Conservation (phyloP, 2,113 vertebrate species). For the Oryzias melastigma region DNA sequence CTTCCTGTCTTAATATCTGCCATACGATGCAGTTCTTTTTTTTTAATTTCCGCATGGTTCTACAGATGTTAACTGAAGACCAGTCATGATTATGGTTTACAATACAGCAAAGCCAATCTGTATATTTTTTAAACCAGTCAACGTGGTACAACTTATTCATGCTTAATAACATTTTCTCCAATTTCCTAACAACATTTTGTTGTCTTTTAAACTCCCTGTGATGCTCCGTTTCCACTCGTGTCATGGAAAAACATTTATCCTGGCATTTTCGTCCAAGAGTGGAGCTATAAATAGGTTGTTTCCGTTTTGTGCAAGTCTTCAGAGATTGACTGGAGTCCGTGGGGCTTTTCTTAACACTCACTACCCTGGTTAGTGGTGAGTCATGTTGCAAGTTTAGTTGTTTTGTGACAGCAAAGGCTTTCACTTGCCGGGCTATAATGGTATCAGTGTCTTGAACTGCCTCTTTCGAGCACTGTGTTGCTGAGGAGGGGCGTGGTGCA, state of each 20-base stretch:
- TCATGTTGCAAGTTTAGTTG: constrained; percentile 32
- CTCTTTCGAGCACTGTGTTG: constrained; percentile 23
- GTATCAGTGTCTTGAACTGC: constrained; percentile 11
- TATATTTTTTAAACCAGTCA: no score
- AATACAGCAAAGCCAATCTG: no score
- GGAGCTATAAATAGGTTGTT: constrained; percentile 51
- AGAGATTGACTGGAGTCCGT: constrained; percentile 49
- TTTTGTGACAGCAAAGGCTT: constrained; percentile 20
- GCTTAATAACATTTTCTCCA: no score
- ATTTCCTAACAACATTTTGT: no score
- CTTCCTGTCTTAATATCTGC: no score
- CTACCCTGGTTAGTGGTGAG: constrained; percentile 36
- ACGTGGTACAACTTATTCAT: no score
- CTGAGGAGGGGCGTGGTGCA: constrained; percentile 22
- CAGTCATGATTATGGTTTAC: neutral
- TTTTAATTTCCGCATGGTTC: no score
- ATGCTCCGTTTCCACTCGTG: constrained; percentile 20
- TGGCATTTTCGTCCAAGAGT: constrained; percentile 53
- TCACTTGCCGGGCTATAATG: constrained; percentile 15
- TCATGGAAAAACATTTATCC: constrained; percentile 44
- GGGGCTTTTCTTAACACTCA: constrained; percentile 34
- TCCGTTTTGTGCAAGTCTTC: constrained; percentile 50
- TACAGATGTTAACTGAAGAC: neutral
- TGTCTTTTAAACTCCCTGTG: neutral
- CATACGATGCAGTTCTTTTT: no score